Conservation (phyloP, 2,888 invertebrate species). For the Philonicus albiceps region DNA sequence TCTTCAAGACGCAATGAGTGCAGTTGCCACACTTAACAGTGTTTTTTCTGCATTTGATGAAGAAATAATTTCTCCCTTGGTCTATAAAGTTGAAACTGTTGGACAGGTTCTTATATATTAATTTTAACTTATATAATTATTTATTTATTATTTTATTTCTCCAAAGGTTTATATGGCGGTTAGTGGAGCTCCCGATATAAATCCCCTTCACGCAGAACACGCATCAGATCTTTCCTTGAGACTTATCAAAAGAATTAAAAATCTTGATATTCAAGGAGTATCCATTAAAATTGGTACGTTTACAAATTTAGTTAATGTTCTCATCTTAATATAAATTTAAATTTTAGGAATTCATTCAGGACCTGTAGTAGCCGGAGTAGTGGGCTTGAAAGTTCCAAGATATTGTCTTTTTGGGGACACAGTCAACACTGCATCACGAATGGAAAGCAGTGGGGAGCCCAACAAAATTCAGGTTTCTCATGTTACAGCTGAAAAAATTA, state of each 20-base stretch:
- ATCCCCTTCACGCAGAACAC: slow-evolving; percentile 76
- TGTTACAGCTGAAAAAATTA: slow-evolving; percentile 73
- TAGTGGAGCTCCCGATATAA: slow-evolving; percentile 84
- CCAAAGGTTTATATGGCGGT: slow-evolving; percentile 82
- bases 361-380: slow-evolving; percentile 86
- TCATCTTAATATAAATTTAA: not conserved
- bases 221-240: slow-evolving; percentile 82
- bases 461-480: slow-evolving; percentile 81
- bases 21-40: slow-evolving; percentile 84
- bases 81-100: slow-evolving; percentile 94
- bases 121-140: not conserved
- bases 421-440: slow-evolving; percentile 89
- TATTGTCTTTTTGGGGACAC: slow-evolving; percentile 92
- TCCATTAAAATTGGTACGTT: slow-evolving; percentile 71
- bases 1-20: slow-evolving; percentile 73
- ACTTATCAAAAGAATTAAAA: slow-evolving; percentile 74
- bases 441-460: slow-evolving; percentile 76
- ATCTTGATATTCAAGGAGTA: slow-evolving; percentile 70
- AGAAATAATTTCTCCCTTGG: slow-evolving; percentile 82
- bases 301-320: not conserved
- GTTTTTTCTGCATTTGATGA: slow-evolving; percentile 86
- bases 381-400: slow-evolving; percentile 83
- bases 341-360: slow-evolving; percentile 80
- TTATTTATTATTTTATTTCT: not conserved
- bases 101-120: slow-evolving; percentile 72